Evolutionary conservation across 2,888 invertebrate genomes (phyloP).

Genomic region (Drosophila flavopinicola): DNA sequence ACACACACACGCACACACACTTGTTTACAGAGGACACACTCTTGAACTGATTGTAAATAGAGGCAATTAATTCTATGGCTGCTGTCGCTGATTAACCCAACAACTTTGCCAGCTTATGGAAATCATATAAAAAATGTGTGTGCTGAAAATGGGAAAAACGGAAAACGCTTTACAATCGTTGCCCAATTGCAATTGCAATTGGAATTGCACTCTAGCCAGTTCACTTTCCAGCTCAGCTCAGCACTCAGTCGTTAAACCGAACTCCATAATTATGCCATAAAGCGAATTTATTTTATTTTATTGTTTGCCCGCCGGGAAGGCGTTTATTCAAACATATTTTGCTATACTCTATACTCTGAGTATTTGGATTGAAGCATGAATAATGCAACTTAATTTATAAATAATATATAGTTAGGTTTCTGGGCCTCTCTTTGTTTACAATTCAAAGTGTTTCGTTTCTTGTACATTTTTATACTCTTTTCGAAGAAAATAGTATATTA

Average conservation of each 20-base stretch:
- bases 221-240: no score
- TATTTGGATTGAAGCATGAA: background rate
- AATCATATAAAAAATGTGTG: constrained; percentile 47
- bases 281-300: constrained; percentile 44
- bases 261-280: constrained; percentile 49
- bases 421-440: no score
- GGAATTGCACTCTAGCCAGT: constrained; percentile 30
- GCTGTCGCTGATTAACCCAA: constrained; percentile 38
- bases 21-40: constrained; percentile 24
- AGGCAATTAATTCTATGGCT: constrained; percentile 62
- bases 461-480: no score
- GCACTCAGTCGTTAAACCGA: constrained; percentile 22
- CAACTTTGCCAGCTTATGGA: constrained; percentile 39
- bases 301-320: constrained; percentile 29
- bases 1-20: background rate
- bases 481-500: no score
- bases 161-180: constrained; percentile 39
- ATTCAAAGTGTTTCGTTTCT: no score
- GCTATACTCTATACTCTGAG: background rate
- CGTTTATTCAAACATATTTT: background rate
- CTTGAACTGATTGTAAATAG: constrained; percentile 55
- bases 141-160: constrained; percentile 35
- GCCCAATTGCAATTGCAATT: constrained; percentile 27
- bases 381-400: no score
- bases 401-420: no score